phyloP scores from a whole-genome alignment of 2,888 invertebrate genomes.

The Lobophora halterata region DNA sequence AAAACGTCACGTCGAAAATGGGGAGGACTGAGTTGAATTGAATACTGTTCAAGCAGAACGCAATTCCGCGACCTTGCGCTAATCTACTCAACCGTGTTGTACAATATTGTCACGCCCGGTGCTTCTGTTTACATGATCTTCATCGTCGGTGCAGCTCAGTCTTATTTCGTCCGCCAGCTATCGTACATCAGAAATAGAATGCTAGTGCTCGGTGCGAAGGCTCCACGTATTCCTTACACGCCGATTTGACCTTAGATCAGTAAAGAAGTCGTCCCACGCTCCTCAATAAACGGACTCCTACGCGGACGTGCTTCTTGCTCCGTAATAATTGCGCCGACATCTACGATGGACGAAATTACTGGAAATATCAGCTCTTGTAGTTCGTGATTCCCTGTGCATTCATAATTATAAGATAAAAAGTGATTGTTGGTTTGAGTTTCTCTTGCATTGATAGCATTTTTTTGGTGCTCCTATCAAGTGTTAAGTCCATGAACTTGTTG shows the following conservation, averaged over 20 bases:
- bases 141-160: slow-evolving; percentile 39
- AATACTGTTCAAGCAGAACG: slow-evolving; percentile 47
- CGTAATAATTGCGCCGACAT: slow-evolving; percentile 51
- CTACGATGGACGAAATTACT: slow-evolving; percentile 54
- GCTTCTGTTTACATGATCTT: slow-evolving; percentile 63
- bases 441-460: slow-evolving; percentile 4
- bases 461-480: slow-evolving; percentile 5
- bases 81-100: slow-evolving; percentile 46
- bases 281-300: slow-evolving; percentile 70
- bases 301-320: slow-evolving; percentile 46
- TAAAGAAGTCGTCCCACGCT: slow-evolving; percentile 71
- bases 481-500: slow-evolving; percentile 15
- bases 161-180: slow-evolving; percentile 42
- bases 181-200: slow-evolving; percentile 49
- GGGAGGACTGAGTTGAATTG: slow-evolving; percentile 45
- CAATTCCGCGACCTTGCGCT: slow-evolving; percentile 54
- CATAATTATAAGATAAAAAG: slow-evolving; percentile 35
- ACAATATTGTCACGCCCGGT: slow-evolving; percentile 61
- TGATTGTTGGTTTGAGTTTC: slow-evolving; percentile 26
- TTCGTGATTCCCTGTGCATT: slow-evolving; percentile 26
- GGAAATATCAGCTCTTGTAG: slow-evolving; percentile 38
- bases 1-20: slow-evolving; percentile 55
- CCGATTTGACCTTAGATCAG: slow-evolving; percentile 64
- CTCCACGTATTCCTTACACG: slow-evolving; percentile 44
- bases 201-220: slow-evolving; percentile 42